Evolutionary conservation across 1,140 invertebrate genomes (phyloP).

Genomic region (Bombus affinis): DNA sequence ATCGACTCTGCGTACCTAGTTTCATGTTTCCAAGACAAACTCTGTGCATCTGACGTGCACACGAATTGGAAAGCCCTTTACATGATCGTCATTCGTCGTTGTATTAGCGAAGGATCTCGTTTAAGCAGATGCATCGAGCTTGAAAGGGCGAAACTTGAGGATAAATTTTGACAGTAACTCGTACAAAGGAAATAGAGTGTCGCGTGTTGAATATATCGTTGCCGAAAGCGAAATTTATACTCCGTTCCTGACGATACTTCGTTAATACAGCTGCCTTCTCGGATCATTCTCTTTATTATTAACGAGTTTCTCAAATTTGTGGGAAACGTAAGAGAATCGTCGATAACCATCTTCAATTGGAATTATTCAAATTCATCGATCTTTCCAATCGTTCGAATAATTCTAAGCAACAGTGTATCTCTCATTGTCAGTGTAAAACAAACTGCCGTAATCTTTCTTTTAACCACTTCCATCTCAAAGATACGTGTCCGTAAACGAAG

Average conservation of each 20-base stretch:
- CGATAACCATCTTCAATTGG: too few relatives aligned
- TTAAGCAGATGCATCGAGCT: not conserved
- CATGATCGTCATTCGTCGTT: not conserved
- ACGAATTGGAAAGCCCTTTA: not conserved
- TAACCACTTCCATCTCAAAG: not conserved
- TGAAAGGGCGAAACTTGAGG: not conserved
- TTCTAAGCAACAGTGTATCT: not conserved
- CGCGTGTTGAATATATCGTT: not conserved
- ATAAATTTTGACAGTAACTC: not conserved
- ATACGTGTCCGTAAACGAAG: not conserved
- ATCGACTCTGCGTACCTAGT: not conserved
- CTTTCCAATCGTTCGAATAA: not conserved
- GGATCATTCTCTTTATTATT: too few relatives aligned
- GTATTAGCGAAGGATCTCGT: not conserved
- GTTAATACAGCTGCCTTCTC: not conserved
- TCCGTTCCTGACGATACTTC: not conserved
- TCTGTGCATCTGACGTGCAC: not conserved
- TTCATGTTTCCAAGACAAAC: not conserved
- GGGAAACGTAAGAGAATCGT: too few relatives aligned
- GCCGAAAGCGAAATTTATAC: not conserved
- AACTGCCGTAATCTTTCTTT: not conserved
- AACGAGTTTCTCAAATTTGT: too few relatives aligned
- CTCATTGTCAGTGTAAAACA: too few relatives aligned
- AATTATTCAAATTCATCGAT: too few relatives aligned
- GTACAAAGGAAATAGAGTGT: not conserved